phyloP scores from a whole-genome alignment of 35 echinoderm and acorn worm species.

The Patiria miniata region DNA sequence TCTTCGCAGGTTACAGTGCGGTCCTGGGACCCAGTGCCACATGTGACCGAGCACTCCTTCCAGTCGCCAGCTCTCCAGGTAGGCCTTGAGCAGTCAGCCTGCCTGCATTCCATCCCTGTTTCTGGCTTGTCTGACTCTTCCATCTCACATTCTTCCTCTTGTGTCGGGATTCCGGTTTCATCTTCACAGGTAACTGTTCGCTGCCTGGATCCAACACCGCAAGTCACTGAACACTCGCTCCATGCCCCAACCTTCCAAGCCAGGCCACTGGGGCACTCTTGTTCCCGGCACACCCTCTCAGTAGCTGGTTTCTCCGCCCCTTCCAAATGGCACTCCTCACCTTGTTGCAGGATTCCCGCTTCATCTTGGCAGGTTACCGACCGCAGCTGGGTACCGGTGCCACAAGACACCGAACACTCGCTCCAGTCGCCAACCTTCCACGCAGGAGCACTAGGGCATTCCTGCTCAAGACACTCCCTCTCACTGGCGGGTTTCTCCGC shows the following conservation, averaged over 20 bases:
- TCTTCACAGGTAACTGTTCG: slow-evolving; percentile 59
- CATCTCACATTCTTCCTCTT: slow-evolving; percentile 9
- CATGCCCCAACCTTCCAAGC: neutral
- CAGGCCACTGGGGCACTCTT: neutral
- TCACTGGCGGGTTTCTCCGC: no score
- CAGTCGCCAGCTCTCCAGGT: slow-evolving; percentile 56
- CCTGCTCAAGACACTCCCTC: no score
- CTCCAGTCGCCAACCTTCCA: neutral
- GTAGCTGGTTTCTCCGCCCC: neutral
- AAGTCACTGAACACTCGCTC: slow-evolving; percentile 72
- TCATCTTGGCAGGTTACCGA: neutral
- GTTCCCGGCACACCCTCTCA: neutral
- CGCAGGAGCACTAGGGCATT: neutral
- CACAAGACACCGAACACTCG: slow-evolving; percentile 41
- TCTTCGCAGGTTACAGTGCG: slow-evolving; percentile 63
- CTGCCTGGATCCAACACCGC: slow-evolving; percentile 49
- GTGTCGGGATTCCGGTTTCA: neutral
- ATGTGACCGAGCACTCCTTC: slow-evolving; percentile 71
- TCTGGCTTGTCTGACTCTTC: slow-evolving; percentile 17
- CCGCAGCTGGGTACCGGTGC: neutral
- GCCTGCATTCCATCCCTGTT: slow-evolving; percentile 23
- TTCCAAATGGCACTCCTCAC: neutral
- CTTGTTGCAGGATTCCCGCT: neutral
- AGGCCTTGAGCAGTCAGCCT: slow-evolving; percentile 23
- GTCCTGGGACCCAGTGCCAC: slow-evolving; percentile 48